phyloP scores from a whole-genome alignment of 2,113 vertebrate genomes.

The Eublepharis macularius region DNA sequence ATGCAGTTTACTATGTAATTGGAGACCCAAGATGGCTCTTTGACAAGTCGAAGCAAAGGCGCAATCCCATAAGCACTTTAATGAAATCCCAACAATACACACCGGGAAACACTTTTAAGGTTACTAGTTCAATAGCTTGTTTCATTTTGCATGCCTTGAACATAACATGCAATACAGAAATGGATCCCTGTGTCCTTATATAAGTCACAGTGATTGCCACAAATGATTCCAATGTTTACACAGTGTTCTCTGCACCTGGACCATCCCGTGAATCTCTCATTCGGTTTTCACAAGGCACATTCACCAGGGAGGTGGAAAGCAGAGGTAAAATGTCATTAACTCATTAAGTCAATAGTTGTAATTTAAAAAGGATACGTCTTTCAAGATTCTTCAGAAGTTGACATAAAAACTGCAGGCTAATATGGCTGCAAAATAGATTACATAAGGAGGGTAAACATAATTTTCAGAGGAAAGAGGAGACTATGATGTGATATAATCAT shows the following conservation, averaged over 20 bases:
- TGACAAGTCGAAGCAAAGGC: neutral
- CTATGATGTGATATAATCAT: conserved; percentile 43
- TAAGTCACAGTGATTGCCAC: neutral
- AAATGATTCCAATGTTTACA: neutral
- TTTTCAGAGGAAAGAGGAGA: conserved; percentile 54
- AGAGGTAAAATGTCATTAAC: neutral
- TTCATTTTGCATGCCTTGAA: neutral
- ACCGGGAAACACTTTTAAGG: neutral
- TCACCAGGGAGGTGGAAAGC: neutral
- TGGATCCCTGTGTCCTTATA: neutral
- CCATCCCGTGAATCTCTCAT: neutral
- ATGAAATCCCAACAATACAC: neutral
- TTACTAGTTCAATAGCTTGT: neutral
- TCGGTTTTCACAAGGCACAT: neutral
- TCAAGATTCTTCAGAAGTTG: conserved; percentile 18
- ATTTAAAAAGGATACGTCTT: neutral
- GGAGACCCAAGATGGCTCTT: neutral
- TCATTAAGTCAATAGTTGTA: conserved; percentile 17
- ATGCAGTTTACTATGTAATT: neutral
- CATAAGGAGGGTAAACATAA: conserved; percentile 22
- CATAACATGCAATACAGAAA: neutral
- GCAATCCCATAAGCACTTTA: neutral
- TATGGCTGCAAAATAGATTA: conserved; percentile 34
- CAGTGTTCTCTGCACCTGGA: neutral
- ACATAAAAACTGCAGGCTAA: conserved; percentile 5